A percentile compares a stretch with the other conserved stretches of the same genome.
Evolutionary conservation across 2,888 invertebrate genomes (phyloP).

Genomic region (Drosophila conformis): DNA sequence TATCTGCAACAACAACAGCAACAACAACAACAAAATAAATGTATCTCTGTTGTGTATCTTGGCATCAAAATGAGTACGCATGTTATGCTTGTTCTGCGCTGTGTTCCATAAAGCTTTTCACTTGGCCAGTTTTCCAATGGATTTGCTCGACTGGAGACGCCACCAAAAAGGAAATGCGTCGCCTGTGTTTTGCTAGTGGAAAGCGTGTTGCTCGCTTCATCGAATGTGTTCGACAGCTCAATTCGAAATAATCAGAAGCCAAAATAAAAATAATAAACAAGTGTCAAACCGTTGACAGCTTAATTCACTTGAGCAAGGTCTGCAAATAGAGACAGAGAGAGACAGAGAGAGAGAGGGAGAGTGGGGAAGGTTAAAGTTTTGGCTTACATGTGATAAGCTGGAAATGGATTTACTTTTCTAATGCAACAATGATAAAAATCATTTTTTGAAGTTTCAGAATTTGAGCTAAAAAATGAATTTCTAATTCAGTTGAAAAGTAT

Average conservation of each 20-base stretch:
- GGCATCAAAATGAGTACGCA: constrained; percentile 56
- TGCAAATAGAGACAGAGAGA: neutral
- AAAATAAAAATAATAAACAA: constrained; percentile 39
- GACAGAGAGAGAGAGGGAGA: neutral
- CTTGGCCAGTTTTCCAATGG: constrained; percentile 43
- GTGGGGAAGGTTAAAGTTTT: neutral
- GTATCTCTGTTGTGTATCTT: constrained; percentile 60
- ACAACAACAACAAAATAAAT: neutral
- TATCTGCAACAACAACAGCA: constrained; percentile 2
- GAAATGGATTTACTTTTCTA: neutral
- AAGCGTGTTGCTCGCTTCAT: constrained; percentile 22
- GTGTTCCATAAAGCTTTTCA: constrained; percentile 19
- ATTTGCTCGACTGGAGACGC: constrained; percentile 16
- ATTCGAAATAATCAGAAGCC: constrained; percentile 34
- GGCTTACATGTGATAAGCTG: neutral
- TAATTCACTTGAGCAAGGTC: constrained; percentile 22
- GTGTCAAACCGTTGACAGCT: constrained; percentile 43
- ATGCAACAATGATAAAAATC: neutral
- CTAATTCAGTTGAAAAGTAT: neutral
- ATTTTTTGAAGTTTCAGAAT: neutral
- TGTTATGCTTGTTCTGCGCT: constrained; percentile 32
- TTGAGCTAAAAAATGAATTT: fast-evolving
- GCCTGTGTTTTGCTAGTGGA: constrained; percentile 8
- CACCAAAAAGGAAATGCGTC: constrained; percentile 32
- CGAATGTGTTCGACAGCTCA: constrained; percentile 34